phyloP scores from a whole-genome alignment of 2,113 vertebrate genomes.

The Nannospalax galili region DNA sequence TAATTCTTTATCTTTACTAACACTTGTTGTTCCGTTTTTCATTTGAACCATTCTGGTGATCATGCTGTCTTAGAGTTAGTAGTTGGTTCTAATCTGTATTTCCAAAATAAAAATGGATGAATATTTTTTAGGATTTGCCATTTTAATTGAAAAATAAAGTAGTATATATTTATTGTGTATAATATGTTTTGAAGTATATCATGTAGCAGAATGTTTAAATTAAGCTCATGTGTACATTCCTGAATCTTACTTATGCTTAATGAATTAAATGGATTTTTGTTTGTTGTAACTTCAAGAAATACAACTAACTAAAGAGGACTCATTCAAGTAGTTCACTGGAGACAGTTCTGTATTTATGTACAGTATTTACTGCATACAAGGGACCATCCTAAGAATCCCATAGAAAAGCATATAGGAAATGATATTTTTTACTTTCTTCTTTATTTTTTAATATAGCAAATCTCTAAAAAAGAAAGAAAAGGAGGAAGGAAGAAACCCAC shows the following conservation, averaged over 20 bases:
- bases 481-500: too few relatives aligned
- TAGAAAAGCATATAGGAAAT: neutral
- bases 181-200: neutral
- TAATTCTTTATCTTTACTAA: neutral
- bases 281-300: neutral
- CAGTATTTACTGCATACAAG: neutral
- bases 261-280: conserved; percentile 30
- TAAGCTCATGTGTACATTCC: neutral
- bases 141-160: neutral
- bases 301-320: neutral
- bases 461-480: neutral
- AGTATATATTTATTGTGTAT: neutral
- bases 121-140: neutral
- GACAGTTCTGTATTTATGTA: too few relatives aligned
- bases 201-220: neutral
- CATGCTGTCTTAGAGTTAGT: neutral
- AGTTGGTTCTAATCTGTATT: neutral
- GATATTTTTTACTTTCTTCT: neutral
- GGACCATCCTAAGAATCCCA: neutral
- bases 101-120: neutral
- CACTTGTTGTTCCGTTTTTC: neutral
- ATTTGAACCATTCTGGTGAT: neutral
- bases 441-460: neutral
- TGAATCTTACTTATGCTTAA: neutral
- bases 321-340: neutral